Conservation (phyloP, 2,797 vertebrate genomes). For the Columba guinea region DNA sequence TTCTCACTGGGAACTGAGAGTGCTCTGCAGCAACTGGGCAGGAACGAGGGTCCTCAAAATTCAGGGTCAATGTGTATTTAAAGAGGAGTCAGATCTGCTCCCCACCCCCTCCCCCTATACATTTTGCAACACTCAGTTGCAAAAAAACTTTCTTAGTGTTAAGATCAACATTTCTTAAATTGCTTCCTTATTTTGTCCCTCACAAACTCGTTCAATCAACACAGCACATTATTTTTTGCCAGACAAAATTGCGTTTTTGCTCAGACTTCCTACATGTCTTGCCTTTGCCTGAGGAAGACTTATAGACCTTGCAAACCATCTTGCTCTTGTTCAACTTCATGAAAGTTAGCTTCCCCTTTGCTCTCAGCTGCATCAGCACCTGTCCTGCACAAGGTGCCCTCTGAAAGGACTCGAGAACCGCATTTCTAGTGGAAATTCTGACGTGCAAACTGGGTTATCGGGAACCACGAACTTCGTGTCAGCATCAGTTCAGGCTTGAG, state of each 20-base stretch:
- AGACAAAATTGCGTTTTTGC: background rate
- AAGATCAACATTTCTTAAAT: background rate
- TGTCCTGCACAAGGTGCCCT: background rate
- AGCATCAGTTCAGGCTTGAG: background rate
- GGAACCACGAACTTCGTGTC: accelerated
- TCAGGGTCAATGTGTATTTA: background rate
- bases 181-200: background rate
- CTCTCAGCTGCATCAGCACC: background rate
- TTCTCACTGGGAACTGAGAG: background rate
- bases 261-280: background rate
- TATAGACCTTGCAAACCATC: background rate
- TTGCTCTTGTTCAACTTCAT: accelerated
- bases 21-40: background rate
- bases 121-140: background rate
- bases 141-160: background rate
- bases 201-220: background rate
- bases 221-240: background rate
- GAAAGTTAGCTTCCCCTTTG: background rate
- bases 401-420: background rate
- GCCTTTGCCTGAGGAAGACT: background rate
- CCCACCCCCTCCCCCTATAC: background rate
- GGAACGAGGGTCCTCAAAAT: accelerated
- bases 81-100: background rate
- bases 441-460: background rate
- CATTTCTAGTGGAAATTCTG: background rate